These are phyloP conservation scores for Acromyrmex echinatior DNA, from an alignment of 1,140 invertebrate genomes.

Conservation along the genomic window DNA sequence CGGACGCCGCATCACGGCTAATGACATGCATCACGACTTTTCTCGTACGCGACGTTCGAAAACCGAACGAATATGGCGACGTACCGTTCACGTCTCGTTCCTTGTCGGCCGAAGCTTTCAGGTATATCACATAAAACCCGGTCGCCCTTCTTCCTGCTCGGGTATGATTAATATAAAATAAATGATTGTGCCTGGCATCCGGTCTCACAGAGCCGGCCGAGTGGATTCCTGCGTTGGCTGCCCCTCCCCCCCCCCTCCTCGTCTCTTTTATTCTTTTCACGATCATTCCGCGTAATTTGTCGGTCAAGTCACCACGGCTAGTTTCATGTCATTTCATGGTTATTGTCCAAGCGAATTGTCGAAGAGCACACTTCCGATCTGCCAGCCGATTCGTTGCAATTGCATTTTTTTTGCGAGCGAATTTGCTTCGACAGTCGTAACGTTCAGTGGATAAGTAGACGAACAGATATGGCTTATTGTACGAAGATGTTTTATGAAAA, in stretches of 20 bases:
- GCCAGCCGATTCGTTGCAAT: conserved; percentile 64
- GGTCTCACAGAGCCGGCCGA: conserved; percentile 82
- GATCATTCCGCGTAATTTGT: conserved; percentile 86
- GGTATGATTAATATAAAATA: conserved; percentile 86
- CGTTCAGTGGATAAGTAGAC: conserved; percentile 48
- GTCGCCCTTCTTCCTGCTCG: conserved; percentile 75
- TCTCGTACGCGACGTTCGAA: conserved; percentile 68
- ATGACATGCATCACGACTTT: conserved; percentile 84
- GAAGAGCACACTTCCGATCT: conserved; percentile 70
- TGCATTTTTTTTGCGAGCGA: conserved; percentile 29
- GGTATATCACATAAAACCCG: conserved; percentile 60
- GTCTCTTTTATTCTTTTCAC: conserved; percentile 75
- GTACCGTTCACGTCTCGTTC: conserved; percentile 63
- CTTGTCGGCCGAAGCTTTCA: conserved; percentile 23
- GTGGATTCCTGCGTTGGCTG: conserved; percentile 69
- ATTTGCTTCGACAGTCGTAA: conserved; percentile 35
- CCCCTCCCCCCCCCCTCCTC: conserved; percentile 2
- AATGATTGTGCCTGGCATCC: conserved; percentile 85
- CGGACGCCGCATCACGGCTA: conserved; percentile 83
- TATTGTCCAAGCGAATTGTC: conserved; percentile 84
- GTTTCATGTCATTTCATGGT: conserved; percentile 86
- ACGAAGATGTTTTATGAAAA: neutral
- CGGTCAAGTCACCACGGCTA: conserved; percentile 85
- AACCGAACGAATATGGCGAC: conserved; percentile 66
- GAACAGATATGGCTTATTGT: neutral